These are phyloP conservation scores for Trematomus bernacchii DNA, from an alignment of 2,797 vertebrate genomes.

Conservation along the genomic window DNA sequence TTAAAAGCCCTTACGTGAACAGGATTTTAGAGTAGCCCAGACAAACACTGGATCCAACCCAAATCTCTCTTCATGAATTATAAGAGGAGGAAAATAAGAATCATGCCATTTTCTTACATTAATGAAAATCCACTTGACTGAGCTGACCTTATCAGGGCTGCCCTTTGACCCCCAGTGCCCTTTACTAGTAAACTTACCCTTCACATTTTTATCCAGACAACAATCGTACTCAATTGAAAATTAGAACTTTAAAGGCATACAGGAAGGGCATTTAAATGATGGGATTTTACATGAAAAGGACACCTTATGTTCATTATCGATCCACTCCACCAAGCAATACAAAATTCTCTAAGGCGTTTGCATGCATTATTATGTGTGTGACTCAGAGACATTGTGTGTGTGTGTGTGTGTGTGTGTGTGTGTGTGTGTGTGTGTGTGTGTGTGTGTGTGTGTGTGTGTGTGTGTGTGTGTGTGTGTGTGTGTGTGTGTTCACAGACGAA, in stretches of 20 bases:
- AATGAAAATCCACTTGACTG: slow-evolving; percentile 18
- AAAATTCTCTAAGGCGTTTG: slow-evolving; percentile 32
- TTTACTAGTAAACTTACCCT: slow-evolving; percentile 20
- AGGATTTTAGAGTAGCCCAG: background rate
- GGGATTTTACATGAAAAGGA: slow-evolving; percentile 17
- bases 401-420: too few species aligned
- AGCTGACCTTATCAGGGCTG: slow-evolving; percentile 27
- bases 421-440: slow-evolving; percentile 13
- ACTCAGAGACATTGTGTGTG: slow-evolving; percentile 7
- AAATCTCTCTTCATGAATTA: background rate
- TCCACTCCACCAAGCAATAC: slow-evolving; percentile 24
- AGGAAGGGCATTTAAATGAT: too few species aligned
- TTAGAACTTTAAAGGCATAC: background rate
- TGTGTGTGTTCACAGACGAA: slow-evolving; percentile 25
- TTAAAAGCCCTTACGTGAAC: background rate
- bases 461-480: background rate
- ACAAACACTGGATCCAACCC: background rate
- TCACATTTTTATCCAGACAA: background rate
- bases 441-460: background rate
- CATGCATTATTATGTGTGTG: slow-evolving; percentile 33
- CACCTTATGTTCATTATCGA: slow-evolving; percentile 11
- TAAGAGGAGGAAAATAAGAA: background rate
- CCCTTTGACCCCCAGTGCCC: slow-evolving; percentile 34
- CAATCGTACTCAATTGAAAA: slow-evolving; percentile 1
- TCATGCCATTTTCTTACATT: background rate